A percentile compares a stretch with the other conserved stretches of the same genome.
Conservation (phyloP, 2,888 invertebrate genomes). For the Hirtodrosophila cameraria region DNA sequence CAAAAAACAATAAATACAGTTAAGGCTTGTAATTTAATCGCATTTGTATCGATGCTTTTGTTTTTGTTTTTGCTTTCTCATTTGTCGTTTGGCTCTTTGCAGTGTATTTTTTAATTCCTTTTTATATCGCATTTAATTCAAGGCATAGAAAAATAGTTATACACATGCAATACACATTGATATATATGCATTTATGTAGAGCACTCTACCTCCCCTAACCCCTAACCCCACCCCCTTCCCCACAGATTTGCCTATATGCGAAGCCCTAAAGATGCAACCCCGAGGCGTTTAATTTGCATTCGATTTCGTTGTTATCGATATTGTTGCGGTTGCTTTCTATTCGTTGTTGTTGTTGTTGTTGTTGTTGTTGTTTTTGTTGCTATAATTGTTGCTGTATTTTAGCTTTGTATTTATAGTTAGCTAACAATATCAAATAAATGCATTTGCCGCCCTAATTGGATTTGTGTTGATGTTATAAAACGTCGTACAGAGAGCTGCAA, state of each 20-base stretch:
- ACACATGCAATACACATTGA: slow-evolving; percentile 20
- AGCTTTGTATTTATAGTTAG: slow-evolving; percentile 34
- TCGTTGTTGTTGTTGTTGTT: slow-evolving; percentile 46
- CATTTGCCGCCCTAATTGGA: slow-evolving; percentile 62
- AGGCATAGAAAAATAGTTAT: slow-evolving; percentile 77
- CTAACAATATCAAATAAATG: slow-evolving; percentile 54
- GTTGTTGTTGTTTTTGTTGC: slow-evolving; percentile 26
- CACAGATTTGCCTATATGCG: slow-evolving; percentile 8
- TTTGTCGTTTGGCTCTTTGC: slow-evolving; percentile 51
- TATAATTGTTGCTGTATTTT: slow-evolving; percentile 34
- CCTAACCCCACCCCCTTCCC: neutral
- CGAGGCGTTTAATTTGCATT: slow-evolving; percentile 61
- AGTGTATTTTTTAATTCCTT: slow-evolving; percentile 54
- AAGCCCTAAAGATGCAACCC: slow-evolving; percentile 60
- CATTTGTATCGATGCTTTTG: slow-evolving; percentile 72
- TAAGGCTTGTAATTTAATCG: slow-evolving; percentile 76
- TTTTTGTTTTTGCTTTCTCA: slow-evolving; percentile 58
- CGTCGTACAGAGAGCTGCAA: neutral
- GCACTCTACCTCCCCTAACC: slow-evolving; percentile 1
- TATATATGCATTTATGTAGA: slow-evolving; percentile 54
- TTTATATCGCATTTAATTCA: slow-evolving; percentile 66
- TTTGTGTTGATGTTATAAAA: slow-evolving; percentile 20
- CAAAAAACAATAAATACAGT: slow-evolving; percentile 36
- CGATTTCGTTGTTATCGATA: slow-evolving; percentile 60
- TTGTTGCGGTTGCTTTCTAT: slow-evolving; percentile 39